Base-by-base conservation (phyloP, 2,797 vertebrate genomes). In the Aphelocoma californica region DNA sequence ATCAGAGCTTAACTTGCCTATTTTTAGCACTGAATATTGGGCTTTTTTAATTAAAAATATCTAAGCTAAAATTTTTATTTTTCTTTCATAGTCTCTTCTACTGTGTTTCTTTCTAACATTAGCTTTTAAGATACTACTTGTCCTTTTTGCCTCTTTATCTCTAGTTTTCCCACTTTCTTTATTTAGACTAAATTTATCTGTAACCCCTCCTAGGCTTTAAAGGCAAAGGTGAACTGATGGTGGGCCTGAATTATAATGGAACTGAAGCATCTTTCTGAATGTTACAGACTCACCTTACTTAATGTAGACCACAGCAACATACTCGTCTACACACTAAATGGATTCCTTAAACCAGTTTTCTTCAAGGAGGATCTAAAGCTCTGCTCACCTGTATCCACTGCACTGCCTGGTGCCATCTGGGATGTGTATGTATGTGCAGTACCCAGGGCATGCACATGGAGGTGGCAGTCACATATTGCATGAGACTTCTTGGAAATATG, bases 321-420 rank as follows among this genome's bases (percentile, higher is more conserved):
- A 32, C 7, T 12, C 18, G 3, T 38, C 28, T 44, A 15, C 8
- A 32, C 0, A 0, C 8, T 36, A 17, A 9, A 45, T 48, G 44
- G 34, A 66, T 70, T 88, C 31, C 36, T 78, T 81, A 42, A 34
- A 31, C 8, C 4, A 7, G 3, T 70, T 78, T 72, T 54, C 25
- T 31, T 62, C 29, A 73, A 72, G 42, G 29, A 65, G 6, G 5
- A 47, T 32, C 51, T 78, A 81, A 89, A 81, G 2, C 10, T 71
- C 32, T 45, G 18, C 6, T 82, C 9, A n/a, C 7, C 14, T 61
- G 9, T 17, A 6, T 12, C 56, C 11, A 32, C 8, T 58, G 72
- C 56, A 56, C 25, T 10, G 18, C 7, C 29, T 62, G 29, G 4
- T 90, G 38, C 17, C 8, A 16, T 60, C 20, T 40, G 36, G 75